Percentiles rank a stretch among this genome's conserved stretches.
Evolutionary conservation across 2,113 vertebrate genomes (phyloP).

Genomic region (Hirundichthys speculiger): DNA sequence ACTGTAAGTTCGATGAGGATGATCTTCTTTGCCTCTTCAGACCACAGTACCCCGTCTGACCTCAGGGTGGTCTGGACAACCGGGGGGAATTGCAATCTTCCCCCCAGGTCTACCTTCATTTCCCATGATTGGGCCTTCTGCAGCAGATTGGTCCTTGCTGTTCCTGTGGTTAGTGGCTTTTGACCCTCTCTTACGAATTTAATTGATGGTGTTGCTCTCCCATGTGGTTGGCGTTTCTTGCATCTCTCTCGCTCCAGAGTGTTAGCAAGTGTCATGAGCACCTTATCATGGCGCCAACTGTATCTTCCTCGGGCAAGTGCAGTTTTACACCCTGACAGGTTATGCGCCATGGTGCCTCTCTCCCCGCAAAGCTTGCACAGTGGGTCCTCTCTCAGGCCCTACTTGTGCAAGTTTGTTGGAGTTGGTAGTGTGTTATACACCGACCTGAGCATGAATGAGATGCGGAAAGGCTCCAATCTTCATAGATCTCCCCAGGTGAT

Average conservation of each 20-base stretch:
- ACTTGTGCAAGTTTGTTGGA: not conserved
- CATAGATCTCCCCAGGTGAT: no score
- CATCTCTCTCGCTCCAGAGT: no score
- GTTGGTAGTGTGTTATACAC: not conserved
- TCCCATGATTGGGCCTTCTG: no score
- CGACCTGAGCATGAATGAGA: no score
- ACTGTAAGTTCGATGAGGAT: not conserved
- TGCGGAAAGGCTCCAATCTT: no score
- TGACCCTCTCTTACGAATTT: not conserved
- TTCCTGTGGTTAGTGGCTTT: not conserved
- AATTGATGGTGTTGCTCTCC: no score
- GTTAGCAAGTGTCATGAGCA: no score
- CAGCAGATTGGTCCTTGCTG: not conserved
- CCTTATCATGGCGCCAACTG: no score
- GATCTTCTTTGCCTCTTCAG: not conserved
- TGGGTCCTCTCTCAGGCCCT: no score
- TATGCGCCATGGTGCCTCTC: not conserved
- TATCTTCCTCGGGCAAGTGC: no score
- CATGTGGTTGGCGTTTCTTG: no score
- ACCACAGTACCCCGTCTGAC: not conserved
- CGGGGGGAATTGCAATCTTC: not conserved
- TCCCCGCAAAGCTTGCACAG: not conserved
- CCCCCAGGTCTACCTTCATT: not conserved
- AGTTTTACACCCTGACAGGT: no score
- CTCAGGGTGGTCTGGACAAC: not conserved